Evolutionary conservation across 2,113 vertebrate species (phyloP).

Genomic region (Cynoglossus semilaevis): DNA sequence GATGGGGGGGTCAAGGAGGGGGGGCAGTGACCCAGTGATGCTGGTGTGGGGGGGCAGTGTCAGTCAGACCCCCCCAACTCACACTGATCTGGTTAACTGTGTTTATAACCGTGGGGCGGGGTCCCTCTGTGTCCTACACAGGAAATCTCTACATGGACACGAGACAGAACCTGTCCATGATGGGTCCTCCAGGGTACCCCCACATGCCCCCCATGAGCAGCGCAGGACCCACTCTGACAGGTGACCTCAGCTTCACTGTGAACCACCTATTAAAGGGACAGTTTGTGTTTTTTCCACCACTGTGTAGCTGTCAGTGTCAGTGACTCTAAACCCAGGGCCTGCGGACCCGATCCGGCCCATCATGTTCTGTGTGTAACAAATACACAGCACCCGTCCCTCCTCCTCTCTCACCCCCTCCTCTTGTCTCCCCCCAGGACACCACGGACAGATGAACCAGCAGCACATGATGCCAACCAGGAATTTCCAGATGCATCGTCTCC

Average conservation of each 20-base stretch:
- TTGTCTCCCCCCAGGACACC: conserved; percentile 76
- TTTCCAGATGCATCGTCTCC: conserved; percentile 90
- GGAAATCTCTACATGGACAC: conserved; percentile 90
- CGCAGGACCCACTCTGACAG: conserved; percentile 84
- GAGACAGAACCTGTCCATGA: conserved; percentile 88
- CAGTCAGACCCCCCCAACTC: too few species aligned
- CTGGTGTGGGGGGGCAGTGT: too few species aligned
- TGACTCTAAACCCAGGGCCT: too few species aligned
- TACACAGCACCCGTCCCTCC: too few species aligned
- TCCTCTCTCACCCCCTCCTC: not conserved
- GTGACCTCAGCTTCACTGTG: conserved; percentile 51
- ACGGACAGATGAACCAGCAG: conserved; percentile 88
- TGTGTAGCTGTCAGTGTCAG: too few species aligned
- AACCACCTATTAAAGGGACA: not conserved
- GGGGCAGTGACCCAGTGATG: too few species aligned
- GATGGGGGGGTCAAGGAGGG: not conserved
- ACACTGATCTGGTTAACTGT: too few species aligned
- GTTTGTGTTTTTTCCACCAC: not conserved
- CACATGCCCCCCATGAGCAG: conserved; percentile 85
- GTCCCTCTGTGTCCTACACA: conserved; percentile 55
- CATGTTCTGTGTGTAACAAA: too few species aligned
- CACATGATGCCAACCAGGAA: conserved; percentile 88
- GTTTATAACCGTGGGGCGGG: too few species aligned
- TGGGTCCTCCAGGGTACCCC: conserved; percentile 87
- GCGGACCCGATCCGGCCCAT: too few species aligned